These are phyloP conservation scores for Drosophila formosana DNA, from an alignment of 2,888 invertebrate genomes.

Conservation along the genomic window DNA sequence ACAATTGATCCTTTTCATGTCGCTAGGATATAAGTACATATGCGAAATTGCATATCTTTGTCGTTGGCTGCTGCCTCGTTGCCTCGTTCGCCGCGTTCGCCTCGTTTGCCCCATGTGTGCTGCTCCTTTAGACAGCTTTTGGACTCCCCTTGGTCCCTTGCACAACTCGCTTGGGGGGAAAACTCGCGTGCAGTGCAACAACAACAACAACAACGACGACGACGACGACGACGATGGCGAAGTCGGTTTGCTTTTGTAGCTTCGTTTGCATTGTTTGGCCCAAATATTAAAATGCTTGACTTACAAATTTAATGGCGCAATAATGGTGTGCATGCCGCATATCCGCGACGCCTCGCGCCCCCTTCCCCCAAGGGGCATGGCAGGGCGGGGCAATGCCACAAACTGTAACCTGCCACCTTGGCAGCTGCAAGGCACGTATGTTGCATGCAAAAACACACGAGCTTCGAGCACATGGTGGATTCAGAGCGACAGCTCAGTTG, in stretches of 20 bases:
- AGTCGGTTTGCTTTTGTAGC: slow-evolving; percentile 33
- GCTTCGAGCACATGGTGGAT: neutral
- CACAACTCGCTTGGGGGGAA: slow-evolving; percentile 18
- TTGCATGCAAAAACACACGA: slow-evolving; percentile 39
- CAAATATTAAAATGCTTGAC: slow-evolving; percentile 81
- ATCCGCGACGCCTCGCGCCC: slow-evolving; percentile 35
- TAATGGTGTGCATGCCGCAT: slow-evolving; percentile 72
- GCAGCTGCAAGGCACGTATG: slow-evolving; percentile 31
- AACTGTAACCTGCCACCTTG: neutral
- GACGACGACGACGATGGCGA: neutral
- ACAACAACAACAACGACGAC: too few species aligned
- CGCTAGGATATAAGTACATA: slow-evolving; percentile 82
- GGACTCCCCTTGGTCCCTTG: slow-evolving; percentile 18
- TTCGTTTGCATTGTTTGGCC: slow-evolving; percentile 80
- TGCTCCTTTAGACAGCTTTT: slow-evolving; percentile 51
- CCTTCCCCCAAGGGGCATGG: neutral
- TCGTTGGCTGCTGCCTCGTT: slow-evolving; percentile 52
- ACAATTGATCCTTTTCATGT: slow-evolving; percentile 82
- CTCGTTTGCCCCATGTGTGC: slow-evolving; percentile 21
- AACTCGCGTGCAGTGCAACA: slow-evolving; percentile 45
- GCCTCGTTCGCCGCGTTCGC: slow-evolving; percentile 16
- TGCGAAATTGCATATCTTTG: slow-evolving; percentile 82
- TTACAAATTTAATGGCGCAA: slow-evolving; percentile 81
- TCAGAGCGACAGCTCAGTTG: slow-evolving; percentile 47
- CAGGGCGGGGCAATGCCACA: slow-evolving; percentile 48